Evolutionary conservation across 2,888 invertebrate genomes (phyloP).

Genomic region (Syritta pipiens): DNA sequence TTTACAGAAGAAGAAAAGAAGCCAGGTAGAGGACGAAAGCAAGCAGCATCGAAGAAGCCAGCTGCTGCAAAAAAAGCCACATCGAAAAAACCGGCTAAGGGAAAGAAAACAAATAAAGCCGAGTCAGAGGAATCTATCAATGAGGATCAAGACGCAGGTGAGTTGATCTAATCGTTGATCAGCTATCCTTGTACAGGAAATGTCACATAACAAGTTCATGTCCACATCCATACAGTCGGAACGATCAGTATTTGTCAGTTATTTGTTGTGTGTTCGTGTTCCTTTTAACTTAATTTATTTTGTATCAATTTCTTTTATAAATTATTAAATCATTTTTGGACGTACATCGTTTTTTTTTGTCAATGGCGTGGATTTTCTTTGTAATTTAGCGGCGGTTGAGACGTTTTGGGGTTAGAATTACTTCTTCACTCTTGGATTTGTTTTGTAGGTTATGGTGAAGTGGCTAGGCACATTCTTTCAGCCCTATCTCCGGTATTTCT

Average conservation of each 20-base stretch:
- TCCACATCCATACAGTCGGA: no score
- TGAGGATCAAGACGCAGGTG: slow-evolving; percentile 47
- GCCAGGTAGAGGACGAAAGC: slow-evolving; percentile 71
- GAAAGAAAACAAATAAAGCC: slow-evolving; percentile 26
- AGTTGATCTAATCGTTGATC: slow-evolving; percentile 49
- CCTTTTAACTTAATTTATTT: slow-evolving; percentile 17
- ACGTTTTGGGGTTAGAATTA: no score
- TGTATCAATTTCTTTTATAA: slow-evolving; percentile 40
- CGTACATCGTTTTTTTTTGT: slow-evolving; percentile 23
- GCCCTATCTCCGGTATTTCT: no score
- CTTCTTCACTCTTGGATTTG: no score
- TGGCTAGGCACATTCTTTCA: no score
- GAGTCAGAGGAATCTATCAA: slow-evolving; percentile 26
- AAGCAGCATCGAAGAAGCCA: slow-evolving; percentile 66
- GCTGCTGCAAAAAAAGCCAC: slow-evolving; percentile 32
- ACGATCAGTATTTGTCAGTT: no score
- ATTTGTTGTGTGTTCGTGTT: not conserved
- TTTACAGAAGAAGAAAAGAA: slow-evolving; percentile 40
- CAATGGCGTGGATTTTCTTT: no score
- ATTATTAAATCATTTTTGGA: slow-evolving; percentile 37
- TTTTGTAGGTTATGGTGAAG: no score
- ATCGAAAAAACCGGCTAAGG: slow-evolving; percentile 21
- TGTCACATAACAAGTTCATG: slow-evolving; percentile 11
- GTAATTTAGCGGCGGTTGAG: slow-evolving; percentile 3
- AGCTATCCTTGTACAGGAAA: no score